Evolutionary conservation across 2,797 vertebrate species (phyloP).

Genomic region (Nasua narica): DNA sequence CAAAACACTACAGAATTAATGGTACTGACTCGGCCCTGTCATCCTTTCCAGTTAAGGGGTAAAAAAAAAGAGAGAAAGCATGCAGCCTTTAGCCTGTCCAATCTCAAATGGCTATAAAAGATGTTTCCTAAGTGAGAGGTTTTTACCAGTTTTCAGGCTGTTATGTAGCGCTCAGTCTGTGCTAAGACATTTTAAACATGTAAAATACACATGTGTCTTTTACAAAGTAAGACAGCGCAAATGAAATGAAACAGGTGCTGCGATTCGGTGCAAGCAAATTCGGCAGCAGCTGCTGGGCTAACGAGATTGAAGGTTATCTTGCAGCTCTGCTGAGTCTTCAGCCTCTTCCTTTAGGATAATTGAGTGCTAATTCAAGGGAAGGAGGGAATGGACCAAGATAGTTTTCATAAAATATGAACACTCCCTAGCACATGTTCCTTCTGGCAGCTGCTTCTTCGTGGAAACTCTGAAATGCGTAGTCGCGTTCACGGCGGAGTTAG

Average conservation of each 20-base stretch:
- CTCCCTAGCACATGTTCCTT: background rate
- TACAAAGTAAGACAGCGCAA: background rate
- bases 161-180: slow-evolving; percentile 27
- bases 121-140: slow-evolving; percentile 33
- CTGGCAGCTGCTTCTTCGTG: background rate
- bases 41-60: background rate
- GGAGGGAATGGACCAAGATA: slow-evolving; percentile 19
- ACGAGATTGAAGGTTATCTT: background rate
- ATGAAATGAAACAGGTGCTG: background rate
- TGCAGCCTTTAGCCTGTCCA: background rate
- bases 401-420: slow-evolving; percentile 44
- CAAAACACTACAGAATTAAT: background rate
- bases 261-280: background rate
- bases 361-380: slow-evolving; percentile 63
- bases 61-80: background rate
- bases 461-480: slow-evolving; percentile 19
- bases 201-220: background rate
- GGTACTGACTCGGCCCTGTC: background rate
- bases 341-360: slow-evolving; percentile 47
- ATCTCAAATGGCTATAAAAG: background rate
- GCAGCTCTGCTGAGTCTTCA: background rate
- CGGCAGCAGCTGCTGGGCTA: background rate
- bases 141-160: slow-evolving; percentile 42
- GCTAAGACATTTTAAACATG: slow-evolving; percentile 39
- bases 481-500: background rate